Conservation (phyloP, 2,888 invertebrate species). For the Cantharis nigra region DNA sequence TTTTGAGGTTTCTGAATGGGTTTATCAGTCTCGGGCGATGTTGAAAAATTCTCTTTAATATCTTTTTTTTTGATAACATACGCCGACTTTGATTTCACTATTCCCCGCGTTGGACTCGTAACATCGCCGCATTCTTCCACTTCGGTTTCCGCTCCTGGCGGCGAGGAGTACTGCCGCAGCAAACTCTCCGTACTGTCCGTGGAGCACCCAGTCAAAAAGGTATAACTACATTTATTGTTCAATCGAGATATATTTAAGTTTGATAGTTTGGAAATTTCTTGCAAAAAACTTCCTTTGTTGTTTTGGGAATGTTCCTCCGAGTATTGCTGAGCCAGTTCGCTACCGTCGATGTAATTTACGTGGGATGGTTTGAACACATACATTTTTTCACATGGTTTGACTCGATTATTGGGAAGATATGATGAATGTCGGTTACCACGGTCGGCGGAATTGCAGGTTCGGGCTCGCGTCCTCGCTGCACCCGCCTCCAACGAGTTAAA, state of each 20-base stretch:
- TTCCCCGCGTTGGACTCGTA: conserved; percentile 49
- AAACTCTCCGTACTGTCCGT: conserved; percentile 72
- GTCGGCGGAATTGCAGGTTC: conserved; percentile 52
- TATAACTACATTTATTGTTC: conserved; percentile 72
- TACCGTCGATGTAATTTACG: conserved; percentile 56
- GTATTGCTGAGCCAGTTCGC: conserved; percentile 46
- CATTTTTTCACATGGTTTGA: conserved; percentile 53
- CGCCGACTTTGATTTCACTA: conserved; percentile 63
- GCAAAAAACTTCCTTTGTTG: conserved; percentile 57
- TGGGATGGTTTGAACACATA: conserved; percentile 56
- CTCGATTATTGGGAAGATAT: conserved; percentile 53
- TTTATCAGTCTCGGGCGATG: conserved; percentile 44
- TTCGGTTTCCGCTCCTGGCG: conserved; percentile 41
- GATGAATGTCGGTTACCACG: conserved; percentile 53
- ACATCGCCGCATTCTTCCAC: conserved; percentile 43
- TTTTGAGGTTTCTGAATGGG: conserved; percentile 37
- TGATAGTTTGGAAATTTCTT: conserved; percentile 73
- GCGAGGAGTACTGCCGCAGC: conserved; percentile 50
- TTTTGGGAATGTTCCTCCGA: conserved; percentile 41
- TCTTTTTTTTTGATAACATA: conserved; percentile 61
- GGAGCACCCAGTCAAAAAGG: conserved; percentile 62
- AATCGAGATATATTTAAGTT: conserved; percentile 70
- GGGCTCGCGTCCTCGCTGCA: conserved; percentile 44
- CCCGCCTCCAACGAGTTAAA: conserved; percentile 40
- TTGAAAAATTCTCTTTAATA: conserved; percentile 47